Base-by-base conservation (phyloP, 2,888 invertebrate species). In the Creontiades dilutus region DNA sequence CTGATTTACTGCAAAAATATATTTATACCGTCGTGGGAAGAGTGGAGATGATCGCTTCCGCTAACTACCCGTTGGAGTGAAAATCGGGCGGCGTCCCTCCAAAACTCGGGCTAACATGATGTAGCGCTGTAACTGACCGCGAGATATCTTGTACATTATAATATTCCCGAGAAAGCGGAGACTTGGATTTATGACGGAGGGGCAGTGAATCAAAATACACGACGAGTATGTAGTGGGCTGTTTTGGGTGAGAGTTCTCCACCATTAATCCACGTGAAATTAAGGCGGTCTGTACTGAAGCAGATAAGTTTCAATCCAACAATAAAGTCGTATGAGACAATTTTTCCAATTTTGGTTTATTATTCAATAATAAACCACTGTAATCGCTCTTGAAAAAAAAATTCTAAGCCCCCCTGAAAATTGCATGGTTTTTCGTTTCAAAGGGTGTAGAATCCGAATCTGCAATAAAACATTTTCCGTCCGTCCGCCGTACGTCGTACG, bases 91-190 rank as follows among this genome's bases (percentile, higher is more conserved):
- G n/a, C 57, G 16, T 57, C 19, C 57, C 57, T 2, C 37, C 57
- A 57, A 57, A 57, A 57, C 16, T 57, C 57, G 16, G 57, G 7
- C 57, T 57, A n/a, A 57, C 57, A 57, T 57, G 57, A 57, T 57
- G 57, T n/a, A 57, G 57, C 0, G 57, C 7, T n/a, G 57, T 52
- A 37, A 37, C 37, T 16, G 52, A 14, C 13, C 16, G 52, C 19
- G 2, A 57, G 57, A 5, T 16, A 7, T 57, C 57, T 57, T 57
- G 57, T n/a, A 57, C 57, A 5, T 57, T 57, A 16, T 57, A 57
- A 57, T 57, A n/a, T 57, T 57, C 57, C 57, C 37, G 57, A 57
- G 57, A 57, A 57, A 57, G 57, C 57, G 57, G 57, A n/a, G 52
- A 12, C 4, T 52, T 16, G n/a, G n/a, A 57, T 57, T 57, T 57